Base-by-base conservation (phyloP, 2,113 vertebrate species). In the Pluvianellus socialis region DNA sequence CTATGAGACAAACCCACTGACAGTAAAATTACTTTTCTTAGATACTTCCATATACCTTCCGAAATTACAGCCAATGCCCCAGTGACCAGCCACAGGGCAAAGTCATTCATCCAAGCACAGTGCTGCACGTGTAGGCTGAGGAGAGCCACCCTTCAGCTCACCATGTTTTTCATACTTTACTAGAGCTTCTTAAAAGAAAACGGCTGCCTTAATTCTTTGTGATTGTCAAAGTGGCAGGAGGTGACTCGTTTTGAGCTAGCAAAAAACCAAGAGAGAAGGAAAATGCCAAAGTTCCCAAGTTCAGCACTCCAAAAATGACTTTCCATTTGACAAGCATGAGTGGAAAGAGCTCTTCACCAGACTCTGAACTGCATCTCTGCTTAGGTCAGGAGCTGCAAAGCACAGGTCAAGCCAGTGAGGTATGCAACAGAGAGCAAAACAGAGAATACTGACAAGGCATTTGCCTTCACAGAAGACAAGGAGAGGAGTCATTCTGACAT, bases 271-370 rank as follows among this genome's bases (percentile, higher is more conserved):
- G 50, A 82, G 6, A 88, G 45, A 82, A 89, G 92, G 61, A 92
- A 94, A 95, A 95, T 90, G 87, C 77, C 59, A 58, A 89, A 92
- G 96, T 95, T 95, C 83, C 42, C 75, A 82, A 95, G 97, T 96
- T 96, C 92, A 97, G 26, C 77, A 42, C 77, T 96, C 58, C 33
- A 91, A 92, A 97, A 91, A 88, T 68, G 2, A 58, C 72, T 89
- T 94, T 66, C 27, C 62, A 30, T 96, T 95, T 96, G 80, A 94
- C 62, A 91, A 70, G 91, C 80, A 32, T 91, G 89, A 94, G 73
- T 58, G 62, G 91, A 95, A 94, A 79, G 28, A 75, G 61, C 35
- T 89, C 83, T 94, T 95, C 68, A 81, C 47, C 52, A 81, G 88
- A 56, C 26, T 50, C 70, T 76, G 80, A 90, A 79, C 91, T 91